Percentiles rank a stretch among this genome's conserved stretches.
These are phyloP conservation scores for Helicorthomorpha holstii DNA, from an alignment of 1,140 invertebrate genomes.

Conservation along the genomic window DNA sequence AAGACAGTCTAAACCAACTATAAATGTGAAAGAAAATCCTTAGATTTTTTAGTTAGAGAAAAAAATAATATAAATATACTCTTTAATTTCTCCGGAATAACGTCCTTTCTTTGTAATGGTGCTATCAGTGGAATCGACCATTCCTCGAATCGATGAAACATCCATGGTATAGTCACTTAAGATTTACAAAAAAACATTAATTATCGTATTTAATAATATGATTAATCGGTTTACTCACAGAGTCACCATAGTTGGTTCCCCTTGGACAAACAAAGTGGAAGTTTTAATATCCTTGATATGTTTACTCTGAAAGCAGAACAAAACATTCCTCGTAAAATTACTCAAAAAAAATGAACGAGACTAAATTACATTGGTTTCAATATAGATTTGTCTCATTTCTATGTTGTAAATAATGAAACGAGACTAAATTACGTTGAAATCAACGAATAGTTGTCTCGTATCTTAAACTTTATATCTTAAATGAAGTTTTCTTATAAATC, in stretches of 20 bases:
- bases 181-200: too few relatives aligned
- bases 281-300: slow-evolving; percentile 64
- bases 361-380: too few relatives aligned
- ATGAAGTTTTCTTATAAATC: too few relatives aligned
- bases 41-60: not conserved
- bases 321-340: slow-evolving; percentile 5
- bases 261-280: slow-evolving; percentile 54
- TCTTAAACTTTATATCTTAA: too few relatives aligned
- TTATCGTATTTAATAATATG: too few relatives aligned
- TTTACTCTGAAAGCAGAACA: slow-evolving; percentile 40
- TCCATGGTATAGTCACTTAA: slow-evolving; percentile 63
- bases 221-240: too few relatives aligned
- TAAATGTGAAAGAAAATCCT: slow-evolving; percentile 13
- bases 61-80: slow-evolving; percentile 13
- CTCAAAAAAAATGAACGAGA: too few relatives aligned
- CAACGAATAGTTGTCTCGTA: too few relatives aligned
- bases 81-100: slow-evolving; percentile 11
- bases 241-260: slow-evolving; percentile 51
- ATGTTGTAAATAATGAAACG: too few relatives aligned
- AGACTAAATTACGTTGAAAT: too few relatives aligned
- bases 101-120: slow-evolving; percentile 18
- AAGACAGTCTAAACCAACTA: slow-evolving; percentile 65
- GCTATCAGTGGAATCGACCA: slow-evolving; percentile 18
- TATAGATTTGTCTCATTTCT: too few relatives aligned
- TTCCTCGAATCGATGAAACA: slow-evolving; percentile 22